Percentiles rank a stretch among this genome's conserved stretches.
Conservation (phyloP, 1,140 invertebrate genomes). For the Brachionus sp. region DNA sequence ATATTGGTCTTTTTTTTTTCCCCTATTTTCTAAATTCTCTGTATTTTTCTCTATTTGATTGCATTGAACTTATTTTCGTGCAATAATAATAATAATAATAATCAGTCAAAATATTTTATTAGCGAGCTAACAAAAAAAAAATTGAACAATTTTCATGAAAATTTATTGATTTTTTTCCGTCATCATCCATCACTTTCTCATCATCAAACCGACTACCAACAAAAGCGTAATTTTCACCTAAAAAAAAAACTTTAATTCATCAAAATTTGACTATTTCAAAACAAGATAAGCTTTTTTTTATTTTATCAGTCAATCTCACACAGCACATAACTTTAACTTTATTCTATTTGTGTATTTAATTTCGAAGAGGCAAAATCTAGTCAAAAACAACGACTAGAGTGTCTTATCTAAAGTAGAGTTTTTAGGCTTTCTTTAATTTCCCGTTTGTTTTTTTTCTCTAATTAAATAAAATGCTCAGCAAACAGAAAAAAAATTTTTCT, state of each 20-base stretch:
- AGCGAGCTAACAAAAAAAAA: not conserved
- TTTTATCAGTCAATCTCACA: too few relatives aligned
- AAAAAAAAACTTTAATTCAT: not conserved
- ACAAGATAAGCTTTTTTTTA: not conserved
- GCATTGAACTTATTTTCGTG: not conserved
- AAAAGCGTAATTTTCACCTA: not conserved
- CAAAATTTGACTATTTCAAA: not conserved
- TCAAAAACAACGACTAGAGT: not conserved
- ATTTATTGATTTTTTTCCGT: slow-evolving; percentile 1
- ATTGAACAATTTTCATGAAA: not conserved
- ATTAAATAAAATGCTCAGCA: not conserved
- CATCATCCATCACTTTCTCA: not conserved
- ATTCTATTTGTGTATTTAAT: too few relatives aligned
- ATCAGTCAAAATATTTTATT: slow-evolving; percentile 3
- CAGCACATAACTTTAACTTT: too few relatives aligned
- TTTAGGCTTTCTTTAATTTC: not conserved
- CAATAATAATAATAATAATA: not conserved
- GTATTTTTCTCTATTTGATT: not conserved
- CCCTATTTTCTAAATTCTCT: not conserved
- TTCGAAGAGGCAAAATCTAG: too few relatives aligned
- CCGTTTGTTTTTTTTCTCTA: not conserved
- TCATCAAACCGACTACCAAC: not conserved
- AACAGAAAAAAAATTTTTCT: not conserved
- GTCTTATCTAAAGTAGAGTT: not conserved
- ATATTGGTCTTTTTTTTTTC: not conserved